phyloP scores from a whole-genome alignment of 2,797 vertebrate genomes.

The Lerista edwardsae region DNA sequence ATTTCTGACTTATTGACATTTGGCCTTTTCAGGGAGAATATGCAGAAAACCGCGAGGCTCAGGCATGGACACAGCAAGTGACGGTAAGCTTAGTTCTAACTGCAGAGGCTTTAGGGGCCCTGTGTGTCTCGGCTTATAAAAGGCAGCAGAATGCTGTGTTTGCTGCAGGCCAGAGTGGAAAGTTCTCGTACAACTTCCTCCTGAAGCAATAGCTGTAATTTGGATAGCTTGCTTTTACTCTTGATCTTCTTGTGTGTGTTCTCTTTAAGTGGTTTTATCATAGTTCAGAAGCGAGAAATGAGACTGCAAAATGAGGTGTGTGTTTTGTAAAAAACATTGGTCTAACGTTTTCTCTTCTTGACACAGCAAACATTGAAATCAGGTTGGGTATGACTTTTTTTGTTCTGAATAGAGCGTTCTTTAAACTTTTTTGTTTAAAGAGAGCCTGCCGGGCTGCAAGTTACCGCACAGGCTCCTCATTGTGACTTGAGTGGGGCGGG shows the following conservation, averaged over 20 bases:
- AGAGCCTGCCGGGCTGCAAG: neutral
- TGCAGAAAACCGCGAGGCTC: neutral
- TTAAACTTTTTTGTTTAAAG: too few species aligned
- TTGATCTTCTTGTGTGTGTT: neutral
- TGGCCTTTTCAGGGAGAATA: too few species aligned
- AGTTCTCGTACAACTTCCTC: neutral
- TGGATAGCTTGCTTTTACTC: neutral
- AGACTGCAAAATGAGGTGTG: slow-evolving; percentile 16
- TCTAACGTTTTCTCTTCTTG: neutral
- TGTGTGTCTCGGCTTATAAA: neutral
- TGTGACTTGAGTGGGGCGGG: neutral
- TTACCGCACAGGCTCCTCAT: neutral
- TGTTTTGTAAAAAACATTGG: neutral
- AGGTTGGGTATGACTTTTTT: neutral
- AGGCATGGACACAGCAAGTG: neutral
- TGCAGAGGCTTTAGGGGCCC: neutral
- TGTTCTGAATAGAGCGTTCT: slow-evolving; percentile 25
- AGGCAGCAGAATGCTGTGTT: neutral
- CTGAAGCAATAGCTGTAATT: slow-evolving; percentile 23
- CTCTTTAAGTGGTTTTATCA: slow-evolving; percentile 10
- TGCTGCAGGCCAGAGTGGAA: slow-evolving; percentile 1
- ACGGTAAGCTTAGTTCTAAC: too few species aligned
- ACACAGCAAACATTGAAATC: neutral
- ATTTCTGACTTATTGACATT: neutral
- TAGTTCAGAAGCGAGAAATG: neutral